Conservation (phyloP, 2,888 invertebrate genomes). For the Spodoptera littoralis region DNA sequence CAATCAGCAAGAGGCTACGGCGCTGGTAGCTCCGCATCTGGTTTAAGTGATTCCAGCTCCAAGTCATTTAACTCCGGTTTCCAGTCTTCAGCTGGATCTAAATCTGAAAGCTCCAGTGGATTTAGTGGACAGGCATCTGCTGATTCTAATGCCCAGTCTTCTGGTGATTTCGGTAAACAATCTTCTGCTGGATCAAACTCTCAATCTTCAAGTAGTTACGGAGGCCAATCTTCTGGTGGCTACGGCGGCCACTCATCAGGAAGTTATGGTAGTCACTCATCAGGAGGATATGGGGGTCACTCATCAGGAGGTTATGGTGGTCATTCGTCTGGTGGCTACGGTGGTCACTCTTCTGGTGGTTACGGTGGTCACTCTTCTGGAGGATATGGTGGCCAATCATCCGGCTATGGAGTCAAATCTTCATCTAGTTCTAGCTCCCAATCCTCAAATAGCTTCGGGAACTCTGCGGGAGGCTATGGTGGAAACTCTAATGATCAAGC, state of each 20-base stretch:
- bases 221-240: constrained; percentile 16
- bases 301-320: constrained; percentile 10
- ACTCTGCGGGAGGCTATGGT: constrained; percentile 6
- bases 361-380: constrained; percentile 3
- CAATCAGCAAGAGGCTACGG: constrained; percentile 9
- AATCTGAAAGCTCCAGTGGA: constrained; percentile 6
- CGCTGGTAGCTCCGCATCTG: constrained; percentile 23
- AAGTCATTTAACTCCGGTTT: constrained; percentile 33
- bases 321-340: constrained; percentile 4
- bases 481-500: constrained; percentile 8
- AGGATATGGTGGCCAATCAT: constrained; percentile 7
- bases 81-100: constrained; percentile 22
- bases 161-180: background rate
- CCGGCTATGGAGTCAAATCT: constrained; percentile 3
- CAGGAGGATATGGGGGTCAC: constrained; percentile 1
- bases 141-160: constrained; percentile 7
- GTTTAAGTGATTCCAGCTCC: constrained; percentile 43
- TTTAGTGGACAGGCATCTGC: constrained; percentile 2
- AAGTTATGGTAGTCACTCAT: constrained; percentile 1
- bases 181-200: background rate
- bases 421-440: constrained; percentile 8
- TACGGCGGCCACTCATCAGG: constrained; percentile 3
- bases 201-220: constrained; percentile 11
- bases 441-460: background rate
- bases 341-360: constrained; percentile 4